phyloP scores from a whole-genome alignment of 2,113 vertebrate genomes.

The Symphodus melops region DNA sequence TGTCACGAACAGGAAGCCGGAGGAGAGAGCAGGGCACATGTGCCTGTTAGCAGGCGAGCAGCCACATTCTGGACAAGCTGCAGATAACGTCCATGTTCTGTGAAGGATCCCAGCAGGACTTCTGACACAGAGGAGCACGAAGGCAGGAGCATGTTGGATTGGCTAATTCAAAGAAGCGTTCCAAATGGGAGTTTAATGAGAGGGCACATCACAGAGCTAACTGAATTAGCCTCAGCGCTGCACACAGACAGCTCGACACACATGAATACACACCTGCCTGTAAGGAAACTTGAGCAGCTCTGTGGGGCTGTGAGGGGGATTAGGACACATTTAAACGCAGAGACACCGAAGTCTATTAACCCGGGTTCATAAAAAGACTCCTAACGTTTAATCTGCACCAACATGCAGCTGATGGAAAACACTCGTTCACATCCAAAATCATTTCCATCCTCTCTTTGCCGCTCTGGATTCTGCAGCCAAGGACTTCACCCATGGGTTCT shows the following conservation, averaged over 20 bases:
- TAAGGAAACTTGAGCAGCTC: constrained; percentile 21
- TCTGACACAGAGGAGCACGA: constrained; percentile 7
- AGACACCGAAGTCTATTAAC: constrained; percentile 25
- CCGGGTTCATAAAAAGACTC: constrained; percentile 14
- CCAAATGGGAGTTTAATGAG: constrained; percentile 44
- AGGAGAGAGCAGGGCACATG: no score
- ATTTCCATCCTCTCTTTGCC: neutral
- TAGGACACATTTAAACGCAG: constrained; percentile 20
- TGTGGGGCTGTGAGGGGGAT: constrained; percentile 27
- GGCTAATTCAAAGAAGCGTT: constrained; percentile 54
- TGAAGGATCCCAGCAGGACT: neutral
- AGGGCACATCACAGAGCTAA: constrained; percentile 27
- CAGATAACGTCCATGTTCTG: neutral
- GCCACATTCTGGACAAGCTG: no score
- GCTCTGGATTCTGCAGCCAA: neutral
- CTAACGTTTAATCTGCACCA: constrained; percentile 33
- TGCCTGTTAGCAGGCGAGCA: no score
- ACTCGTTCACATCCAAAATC: neutral
- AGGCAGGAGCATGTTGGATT: constrained; percentile 22
- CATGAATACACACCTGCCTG: constrained; percentile 35
- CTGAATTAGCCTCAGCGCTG: neutral
- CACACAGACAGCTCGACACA: constrained; percentile 9
- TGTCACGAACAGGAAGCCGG: no score
- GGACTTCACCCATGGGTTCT: constrained; percentile 4
- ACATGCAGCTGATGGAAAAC: constrained; percentile 29